phyloP scores from a whole-genome alignment of 2,113 vertebrate genomes.

The Litocranius walleri region DNA sequence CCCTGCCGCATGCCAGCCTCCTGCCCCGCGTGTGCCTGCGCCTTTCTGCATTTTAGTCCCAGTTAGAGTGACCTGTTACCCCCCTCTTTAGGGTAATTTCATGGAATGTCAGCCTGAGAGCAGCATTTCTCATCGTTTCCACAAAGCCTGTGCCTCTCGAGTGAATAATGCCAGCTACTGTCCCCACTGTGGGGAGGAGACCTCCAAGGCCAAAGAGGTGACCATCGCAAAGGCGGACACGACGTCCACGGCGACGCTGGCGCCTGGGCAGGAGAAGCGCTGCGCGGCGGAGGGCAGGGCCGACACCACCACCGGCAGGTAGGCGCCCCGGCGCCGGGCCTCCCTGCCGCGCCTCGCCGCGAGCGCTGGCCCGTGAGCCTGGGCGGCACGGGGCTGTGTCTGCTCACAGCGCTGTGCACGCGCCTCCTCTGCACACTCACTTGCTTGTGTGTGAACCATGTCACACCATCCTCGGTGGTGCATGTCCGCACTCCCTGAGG shows the following conservation, averaged over 20 bases:
- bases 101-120: constrained; percentile 97
- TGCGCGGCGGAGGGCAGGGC: constrained; percentile 87
- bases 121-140: constrained; percentile 96
- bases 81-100: constrained; percentile 88
- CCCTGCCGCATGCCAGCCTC: fast-evolving
- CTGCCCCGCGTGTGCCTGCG: fast-evolving
- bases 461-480: fast-evolving
- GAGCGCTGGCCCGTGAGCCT: fast-evolving
- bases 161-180: constrained; percentile 91
- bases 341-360: neutral
- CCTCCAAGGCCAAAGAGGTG: constrained; percentile 90
- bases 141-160: constrained; percentile 91
- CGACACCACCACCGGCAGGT: constrained; percentile 95
- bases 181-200: constrained; percentile 96
- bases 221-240: constrained; percentile 87
- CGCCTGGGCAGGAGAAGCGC: constrained; percentile 79
- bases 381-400: neutral
- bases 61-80: fast-evolving
- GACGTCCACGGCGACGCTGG: constrained; percentile 86
- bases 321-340: neutral
- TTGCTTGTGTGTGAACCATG: neutral
- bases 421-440: neutral
- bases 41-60: neutral
- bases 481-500: fast-evolving
- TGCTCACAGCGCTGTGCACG: fast-evolving